Base-by-base conservation (phyloP, 2,797 vertebrate genomes). In the Fratercula arctica region DNA sequence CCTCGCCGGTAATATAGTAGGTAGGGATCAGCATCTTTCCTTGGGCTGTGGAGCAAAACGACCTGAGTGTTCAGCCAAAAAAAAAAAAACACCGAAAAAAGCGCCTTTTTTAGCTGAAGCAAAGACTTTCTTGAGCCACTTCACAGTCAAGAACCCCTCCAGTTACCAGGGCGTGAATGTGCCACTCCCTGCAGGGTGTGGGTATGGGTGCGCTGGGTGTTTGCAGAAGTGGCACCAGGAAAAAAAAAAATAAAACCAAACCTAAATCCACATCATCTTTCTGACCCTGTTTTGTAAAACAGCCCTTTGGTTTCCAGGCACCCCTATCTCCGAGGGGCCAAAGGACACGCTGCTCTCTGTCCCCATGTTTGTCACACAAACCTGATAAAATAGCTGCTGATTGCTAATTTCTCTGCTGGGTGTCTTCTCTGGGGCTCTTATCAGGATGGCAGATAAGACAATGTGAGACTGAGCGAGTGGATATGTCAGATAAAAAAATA, bases 1-100 rank as follows among this genome's bases (percentile, higher is more conserved):
- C 20, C 1, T 1, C 41, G 10, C n/a, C 0, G 1, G 35, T 35
- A 24, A 20, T 43, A 4, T 0, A 3, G n/a, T 8, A 50, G 28
- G 6, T 14, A 28, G 37, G 50, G 11, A n/a, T 33, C 70, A 76
- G 28, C 59, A 45, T 16, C 64, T 81, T 61, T 48, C 53, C 48
- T 51, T n/a, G 16, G 39, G 33, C 26, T 59, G 25, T 39, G 41
- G 21, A 85, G 33, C n/a, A 83, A 87, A 93, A 82, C 7, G 11
- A 77, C 11, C 50, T 23, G n/a, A n/a, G 14, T 7, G 25, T n/a
- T 76, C n/a, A 46, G 25, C 7, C 1, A 31, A 54, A 81, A 64
- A 41, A 11, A 16, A 19, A 18, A 23, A 33, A 10, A 35, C 8
- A 15, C 13, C 11, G 17, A 16, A 31, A 35, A 10, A 35, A 9